Evolutionary conservation across 92 coral and sea anemone genomes (phyloP).

Genomic region (Pocillopora meandrina): DNA sequence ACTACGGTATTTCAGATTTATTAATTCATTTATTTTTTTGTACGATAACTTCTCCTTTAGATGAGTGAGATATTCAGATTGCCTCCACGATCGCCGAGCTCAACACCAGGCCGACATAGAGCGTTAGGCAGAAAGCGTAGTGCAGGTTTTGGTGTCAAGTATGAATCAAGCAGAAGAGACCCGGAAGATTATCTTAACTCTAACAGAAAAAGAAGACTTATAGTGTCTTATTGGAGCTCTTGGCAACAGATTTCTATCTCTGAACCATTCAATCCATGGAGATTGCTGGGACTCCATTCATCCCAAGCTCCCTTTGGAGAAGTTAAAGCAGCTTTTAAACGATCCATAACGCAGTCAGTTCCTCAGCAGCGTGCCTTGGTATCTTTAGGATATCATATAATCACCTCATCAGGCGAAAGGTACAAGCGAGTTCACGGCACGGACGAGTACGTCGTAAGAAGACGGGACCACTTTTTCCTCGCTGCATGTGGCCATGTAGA

Average conservation of each 20-base stretch:
- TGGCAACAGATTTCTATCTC: background rate
- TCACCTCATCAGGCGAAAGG: slow-evolving; percentile 40
- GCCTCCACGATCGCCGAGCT: too few relatives aligned
- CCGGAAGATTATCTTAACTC: too few relatives aligned
- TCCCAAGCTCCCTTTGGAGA: slow-evolving; percentile 11
- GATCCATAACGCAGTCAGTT: background rate
- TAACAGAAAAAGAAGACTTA: too few relatives aligned
- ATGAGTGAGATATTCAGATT: too few relatives aligned
- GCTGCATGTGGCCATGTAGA: slow-evolving; percentile 61
- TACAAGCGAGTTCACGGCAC: slow-evolving; percentile 7
- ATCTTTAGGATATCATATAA: slow-evolving; percentile 54
- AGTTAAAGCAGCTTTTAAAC: slow-evolving; percentile 41
- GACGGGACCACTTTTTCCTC: slow-evolving; percentile 42
- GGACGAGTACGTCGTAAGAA: slow-evolving; percentile 3
- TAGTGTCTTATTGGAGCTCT: too few relatives aligned
- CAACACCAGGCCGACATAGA: too few relatives aligned
- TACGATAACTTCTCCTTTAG: too few relatives aligned
- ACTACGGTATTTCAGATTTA: too few relatives aligned
- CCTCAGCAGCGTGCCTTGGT: slow-evolving; percentile 53
- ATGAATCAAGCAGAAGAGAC: too few relatives aligned
- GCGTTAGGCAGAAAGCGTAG: too few relatives aligned
- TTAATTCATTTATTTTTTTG: too few relatives aligned
- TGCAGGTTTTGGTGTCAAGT: too few relatives aligned
- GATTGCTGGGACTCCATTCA: slow-evolving; percentile 27
- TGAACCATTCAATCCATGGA: slow-evolving; percentile 35